Base-by-base conservation (phyloP, 2,113 vertebrate species). In the Heterochromis multidens region DNA sequence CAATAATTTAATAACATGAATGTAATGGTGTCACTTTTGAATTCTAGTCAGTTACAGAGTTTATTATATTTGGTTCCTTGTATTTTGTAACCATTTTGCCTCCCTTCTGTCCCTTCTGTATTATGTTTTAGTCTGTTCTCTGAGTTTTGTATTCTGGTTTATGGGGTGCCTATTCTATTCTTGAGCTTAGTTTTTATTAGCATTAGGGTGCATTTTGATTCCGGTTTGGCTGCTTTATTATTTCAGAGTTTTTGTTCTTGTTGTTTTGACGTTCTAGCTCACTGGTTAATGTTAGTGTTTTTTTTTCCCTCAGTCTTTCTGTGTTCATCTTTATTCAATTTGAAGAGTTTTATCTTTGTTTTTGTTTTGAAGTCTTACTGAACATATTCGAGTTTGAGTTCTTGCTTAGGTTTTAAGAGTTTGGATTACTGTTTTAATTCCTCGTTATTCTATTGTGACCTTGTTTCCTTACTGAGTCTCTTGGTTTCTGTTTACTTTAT, bases 41-140 rank as follows among this genome's bases (percentile, higher is more conserved):
- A 70, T 19, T 27, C 23, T 46, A 19, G 0, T 70, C 40, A 70
- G 5, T 29, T 70, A 70, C 9, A 11, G 9, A 29, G 0, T 14
- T 46, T 46, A 5, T 46, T 46, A 14, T 46, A 27, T 70, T 46
- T 67, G 37, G 0, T 4, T 23, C 4, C 37, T 67, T 43, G 37
- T 19, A 2, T 46, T 70, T 46, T 27, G 43, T 7, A 0, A 70
- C 0, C 1, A 70, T 46, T 49, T 49, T 72, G 23, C 65, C 19
- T 49, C 40, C 23, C 5, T 6, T 72, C 17, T 72, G 65, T 72
- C 40, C 40, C n/a, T 49, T 29, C 7, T 19, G 40, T 7, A 72
- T 49, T 7, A 0, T 12, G 40, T 49, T 72, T 72, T 49, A 70
- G 65, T 1, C 40, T 70, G 37, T n/a, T 46, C 63, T 67, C n/a